Base-by-base conservation (phyloP, 2,797 vertebrate species). In the Sternotherus odoratus region DNA sequence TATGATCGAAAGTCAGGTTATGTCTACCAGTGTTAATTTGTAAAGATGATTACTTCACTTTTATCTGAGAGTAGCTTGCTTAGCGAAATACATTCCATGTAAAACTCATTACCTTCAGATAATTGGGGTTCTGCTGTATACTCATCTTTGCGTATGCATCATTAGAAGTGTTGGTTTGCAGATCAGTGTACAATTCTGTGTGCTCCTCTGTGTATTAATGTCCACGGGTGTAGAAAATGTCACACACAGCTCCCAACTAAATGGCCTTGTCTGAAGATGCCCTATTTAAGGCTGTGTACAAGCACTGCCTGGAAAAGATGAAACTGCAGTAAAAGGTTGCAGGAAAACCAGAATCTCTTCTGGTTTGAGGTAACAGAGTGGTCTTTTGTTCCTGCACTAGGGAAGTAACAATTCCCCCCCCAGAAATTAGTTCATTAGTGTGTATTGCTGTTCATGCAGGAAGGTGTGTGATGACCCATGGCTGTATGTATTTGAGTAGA, bases 401-500 rank as follows among this genome's bases (percentile, higher is more conserved):
- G 86, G 90, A 92, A 94, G 87, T 86, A 75, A 46, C 69, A 36
- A 43, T 94, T 90, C 81, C 54, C 94, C 91, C 72, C 21, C 21
- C 21, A 48, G 88, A 83, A 89, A 87, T 94, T 77, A 94, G 88
- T 94, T 95, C 91, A 89, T 94, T 94, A 86, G 48, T 88, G 80
- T 93, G 85, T 93, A 53, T 92, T 93, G 89, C 79, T 95, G 2
- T 93, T 95, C 91, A 85, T 94, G 89, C 92, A 77, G 88, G 90
- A 87, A 90, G 92, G 93, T 94, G 79, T 94, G 93, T 79, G 89
- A n/a, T 90, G 92, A 90, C 86, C 91, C 17, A 54, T 30, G 78
- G 91, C 93, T 94, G 92, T 96, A 87, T 86, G 86, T 92, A 74
- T 95, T 92, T 95, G 93, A 93, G 91, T 85, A 94, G 91, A 46